These are phyloP conservation scores for Melopsittacus undulatus DNA, from an alignment of 2,797 vertebrate genomes.

Conservation along the genomic window DNA sequence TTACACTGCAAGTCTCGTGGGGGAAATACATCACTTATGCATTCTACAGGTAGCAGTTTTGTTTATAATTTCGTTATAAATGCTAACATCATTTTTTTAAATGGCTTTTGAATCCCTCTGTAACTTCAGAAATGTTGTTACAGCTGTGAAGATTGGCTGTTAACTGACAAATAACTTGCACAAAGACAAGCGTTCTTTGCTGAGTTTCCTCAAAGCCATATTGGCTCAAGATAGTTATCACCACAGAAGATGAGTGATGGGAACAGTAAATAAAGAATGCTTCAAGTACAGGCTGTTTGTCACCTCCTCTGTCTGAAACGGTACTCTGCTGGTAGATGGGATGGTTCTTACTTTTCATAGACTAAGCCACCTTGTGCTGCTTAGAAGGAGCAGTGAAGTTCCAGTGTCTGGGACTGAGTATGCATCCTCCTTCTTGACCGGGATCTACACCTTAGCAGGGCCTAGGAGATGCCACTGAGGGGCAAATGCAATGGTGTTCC, in stretches of 20 bases:
- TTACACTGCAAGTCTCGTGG: accelerated
- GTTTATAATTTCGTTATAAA: not conserved
- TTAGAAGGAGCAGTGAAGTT: not conserved
- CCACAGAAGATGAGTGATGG: not conserved
- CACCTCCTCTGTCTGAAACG: not conserved
- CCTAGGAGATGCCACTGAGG: not conserved
- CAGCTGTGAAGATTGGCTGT: not conserved
- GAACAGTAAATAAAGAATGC: not conserved
- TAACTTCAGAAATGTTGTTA: not conserved
- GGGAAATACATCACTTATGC: not conserved
- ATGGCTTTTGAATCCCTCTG: not conserved
- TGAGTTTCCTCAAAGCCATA: not conserved
- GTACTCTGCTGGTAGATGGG: not conserved
- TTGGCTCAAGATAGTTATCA: not conserved
- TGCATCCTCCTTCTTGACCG: not conserved
- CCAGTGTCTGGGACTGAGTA: not conserved
- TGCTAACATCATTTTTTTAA: not conserved
- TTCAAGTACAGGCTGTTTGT: not conserved
- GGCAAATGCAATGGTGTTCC: not conserved
- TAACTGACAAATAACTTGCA: not conserved
- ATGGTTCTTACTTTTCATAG: not conserved
- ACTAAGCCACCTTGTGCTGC: not conserved
- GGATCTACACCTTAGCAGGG: not conserved
- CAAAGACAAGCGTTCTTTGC: not conserved
- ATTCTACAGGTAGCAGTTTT: not conserved